Evolutionary conservation across 1,140 invertebrate genomes (phyloP).

Genomic region (Argopecten irradians): DNA sequence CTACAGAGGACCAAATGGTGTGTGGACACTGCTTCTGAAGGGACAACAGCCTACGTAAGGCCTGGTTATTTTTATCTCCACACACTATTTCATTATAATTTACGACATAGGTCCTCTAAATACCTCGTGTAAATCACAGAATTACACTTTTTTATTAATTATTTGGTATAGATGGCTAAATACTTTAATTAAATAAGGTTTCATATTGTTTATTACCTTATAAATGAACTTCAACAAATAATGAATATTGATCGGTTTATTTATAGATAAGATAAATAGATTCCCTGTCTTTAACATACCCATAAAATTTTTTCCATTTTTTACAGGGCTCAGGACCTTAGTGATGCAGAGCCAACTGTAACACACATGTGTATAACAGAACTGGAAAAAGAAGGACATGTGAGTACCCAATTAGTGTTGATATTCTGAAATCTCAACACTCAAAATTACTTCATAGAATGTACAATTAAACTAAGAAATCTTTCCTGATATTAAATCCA

Average conservation of each 20-base stretch:
- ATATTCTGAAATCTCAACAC: neutral
- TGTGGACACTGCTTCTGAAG: conserved; percentile 76
- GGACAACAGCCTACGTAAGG: conserved; percentile 72
- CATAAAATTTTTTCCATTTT: conserved; percentile 29
- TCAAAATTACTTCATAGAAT: neutral
- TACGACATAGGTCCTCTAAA: neutral
- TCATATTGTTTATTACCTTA: no score
- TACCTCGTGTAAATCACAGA: neutral
- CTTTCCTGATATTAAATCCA: neutral
- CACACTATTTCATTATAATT: no score
- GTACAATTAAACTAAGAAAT: neutral
- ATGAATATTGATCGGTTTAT: no score
- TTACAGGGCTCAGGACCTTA: conserved; percentile 87
- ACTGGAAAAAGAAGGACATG: conserved; percentile 73
- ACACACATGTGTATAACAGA: conserved; percentile 95
- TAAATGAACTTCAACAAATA: no score
- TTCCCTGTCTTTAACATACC: neutral
- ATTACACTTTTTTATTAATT: neutral
- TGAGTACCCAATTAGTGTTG: conserved; percentile 55
- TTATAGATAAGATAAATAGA: no score
- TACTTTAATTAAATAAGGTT: no score
- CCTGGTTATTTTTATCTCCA: neutral
- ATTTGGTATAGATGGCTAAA: neutral
- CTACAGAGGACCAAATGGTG: conserved; percentile 86
- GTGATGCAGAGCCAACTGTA: conserved; percentile 91